Percentiles rank a stretch among this genome's conserved stretches.
phyloP scores from a whole-genome alignment of 2,797 vertebrate genomes.

The Sebastes steindachneri region DNA sequence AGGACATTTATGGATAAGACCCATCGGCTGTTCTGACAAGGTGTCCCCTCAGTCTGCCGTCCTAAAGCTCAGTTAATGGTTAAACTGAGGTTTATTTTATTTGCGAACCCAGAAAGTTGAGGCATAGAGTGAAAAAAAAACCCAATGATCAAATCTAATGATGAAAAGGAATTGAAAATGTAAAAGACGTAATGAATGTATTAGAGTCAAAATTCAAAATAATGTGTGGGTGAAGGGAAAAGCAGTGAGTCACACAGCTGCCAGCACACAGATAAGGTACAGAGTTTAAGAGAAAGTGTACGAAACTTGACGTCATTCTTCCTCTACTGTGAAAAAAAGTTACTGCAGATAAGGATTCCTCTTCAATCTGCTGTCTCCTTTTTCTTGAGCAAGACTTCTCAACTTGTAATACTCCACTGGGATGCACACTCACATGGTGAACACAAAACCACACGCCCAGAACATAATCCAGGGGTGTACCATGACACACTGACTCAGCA shows the following conservation, averaged over 20 bases:
- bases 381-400: neutral
- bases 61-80: neutral
- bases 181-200: neutral
- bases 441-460: conserved; percentile 27
- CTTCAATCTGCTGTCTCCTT: neutral
- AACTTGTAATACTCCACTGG: neutral
- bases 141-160: neutral
- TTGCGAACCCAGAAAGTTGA: neutral
- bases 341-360: neutral
- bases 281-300: neutral
- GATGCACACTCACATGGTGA: conserved; percentile 7
- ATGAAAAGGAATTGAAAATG: neutral
- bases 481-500: conserved; percentile 19
- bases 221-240: neutral
- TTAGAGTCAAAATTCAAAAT: neutral
- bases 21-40: conserved; percentile 1
- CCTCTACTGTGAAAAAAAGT: neutral
- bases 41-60: neutral
- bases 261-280: neutral
- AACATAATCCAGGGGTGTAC: conserved; percentile 34
- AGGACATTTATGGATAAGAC: conserved; percentile 15
- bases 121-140: neutral
- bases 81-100: neutral
- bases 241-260: neutral
- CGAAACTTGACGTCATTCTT: neutral